These are phyloP conservation scores for Neolamprologus variostigma DNA, from an alignment of 2,113 vertebrate genomes.

Conservation along the genomic window DNA sequence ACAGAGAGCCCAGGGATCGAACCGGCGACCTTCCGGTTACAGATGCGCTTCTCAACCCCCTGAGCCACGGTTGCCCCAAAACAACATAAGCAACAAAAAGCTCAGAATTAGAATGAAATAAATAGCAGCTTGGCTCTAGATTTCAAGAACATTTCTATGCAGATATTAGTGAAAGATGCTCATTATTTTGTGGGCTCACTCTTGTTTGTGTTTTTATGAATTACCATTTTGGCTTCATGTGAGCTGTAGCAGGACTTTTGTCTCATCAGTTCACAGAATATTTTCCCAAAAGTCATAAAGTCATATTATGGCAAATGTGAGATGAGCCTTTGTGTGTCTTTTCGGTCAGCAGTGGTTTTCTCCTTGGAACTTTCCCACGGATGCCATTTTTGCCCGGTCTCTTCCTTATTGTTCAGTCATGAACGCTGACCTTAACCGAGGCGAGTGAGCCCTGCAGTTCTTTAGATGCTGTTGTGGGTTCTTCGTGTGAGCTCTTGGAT, in stretches of 20 bases:
- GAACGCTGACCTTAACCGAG: neutral
- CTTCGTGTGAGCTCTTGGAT: neutral
- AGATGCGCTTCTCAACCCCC: too few relatives aligned
- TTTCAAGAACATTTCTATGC: neutral
- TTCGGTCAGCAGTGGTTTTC: neutral
- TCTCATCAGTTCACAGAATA: neutral
- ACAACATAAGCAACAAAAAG: neutral
- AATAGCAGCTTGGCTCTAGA: rapidly evolving
- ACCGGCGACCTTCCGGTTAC: rapidly evolving
- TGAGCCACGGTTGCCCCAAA: too few relatives aligned
- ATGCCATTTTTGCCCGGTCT: neutral
- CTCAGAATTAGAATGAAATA: neutral
- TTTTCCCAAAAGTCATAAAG: neutral
- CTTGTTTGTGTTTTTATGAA: neutral
- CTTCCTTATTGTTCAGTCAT: neutral
- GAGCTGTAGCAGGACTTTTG: neutral
- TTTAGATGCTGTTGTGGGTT: neutral
- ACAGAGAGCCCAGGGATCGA: too few relatives aligned
- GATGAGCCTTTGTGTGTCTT: neutral
- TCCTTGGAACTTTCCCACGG: neutral
- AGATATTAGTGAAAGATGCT: neutral
- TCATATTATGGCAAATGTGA: neutral
- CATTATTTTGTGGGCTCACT: neutral
- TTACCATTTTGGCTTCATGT: rapidly evolving
- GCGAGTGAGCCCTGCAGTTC: neutral